Base-by-base conservation (phyloP, 1,140 invertebrate species). In the Nasonia longicornis region DNA sequence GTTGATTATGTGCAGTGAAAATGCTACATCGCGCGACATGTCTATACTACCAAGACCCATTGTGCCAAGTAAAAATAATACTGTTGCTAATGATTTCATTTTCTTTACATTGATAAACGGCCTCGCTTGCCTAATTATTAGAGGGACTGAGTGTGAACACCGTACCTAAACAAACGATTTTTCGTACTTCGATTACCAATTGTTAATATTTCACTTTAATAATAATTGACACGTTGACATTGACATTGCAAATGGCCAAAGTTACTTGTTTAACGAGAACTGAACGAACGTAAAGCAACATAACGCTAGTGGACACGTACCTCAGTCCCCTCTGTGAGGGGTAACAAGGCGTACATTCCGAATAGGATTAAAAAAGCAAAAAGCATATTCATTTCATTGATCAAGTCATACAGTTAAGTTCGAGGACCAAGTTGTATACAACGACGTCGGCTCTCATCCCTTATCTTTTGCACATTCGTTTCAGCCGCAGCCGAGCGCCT, bases 21-120 rank as follows among this genome's bases (percentile, higher is more conserved):
- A 77, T 66, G 71, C 12, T 66, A 78, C n/a, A 35, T 26, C 29
- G 26, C 29, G 69, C 73, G 52, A 58, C 1, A 72, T 66, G 63
- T 64, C 80, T 71, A 48, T 29, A 80, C 4, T 63, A 81, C 38
- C 79, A 70, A 76, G 70, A 72, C 48, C 77, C 79, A 35, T 76
- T 79, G 64, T 82, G 79, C 72, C 58, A 67, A 83, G 76, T 84
- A 69, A 83, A 82, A 82, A 79, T 81, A 84, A 84, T 83, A 83
- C 82, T 84, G 83, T 67, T 82, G 63, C 58, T 76, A 73, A 82
- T 72, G 66, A 74, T 69, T n/a, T 76, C 42, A 45, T 79, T 80
- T 67, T 42, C 52, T 72, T 8, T 48, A 81, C 63, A 31, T 58
- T 80, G 42, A 58, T 58, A n/a, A 75, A 75, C 26, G 42, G 31